Conservation (phyloP, 2,797 vertebrate genomes). For the Perodicticus potto region DNA sequence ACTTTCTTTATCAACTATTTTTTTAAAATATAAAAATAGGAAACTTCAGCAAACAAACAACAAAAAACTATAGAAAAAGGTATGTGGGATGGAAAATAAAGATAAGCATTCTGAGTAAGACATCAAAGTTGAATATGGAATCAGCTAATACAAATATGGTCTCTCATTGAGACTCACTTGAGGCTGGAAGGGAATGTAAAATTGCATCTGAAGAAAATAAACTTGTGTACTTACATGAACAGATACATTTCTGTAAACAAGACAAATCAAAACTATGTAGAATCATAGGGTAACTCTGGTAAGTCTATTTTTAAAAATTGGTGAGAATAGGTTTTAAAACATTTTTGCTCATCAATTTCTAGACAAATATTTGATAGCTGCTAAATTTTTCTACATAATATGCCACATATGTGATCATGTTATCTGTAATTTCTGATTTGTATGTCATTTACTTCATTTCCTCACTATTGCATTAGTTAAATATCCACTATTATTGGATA, state of each 20-base stretch:
- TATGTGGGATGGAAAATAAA: conserved; percentile 18
- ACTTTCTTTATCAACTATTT: not conserved
- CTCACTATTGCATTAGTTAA: not conserved
- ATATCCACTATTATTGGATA: not conserved
- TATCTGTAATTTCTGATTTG: not conserved
- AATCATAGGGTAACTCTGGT: not conserved
- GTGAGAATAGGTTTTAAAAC: not conserved
- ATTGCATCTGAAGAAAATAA: conserved; percentile 31
- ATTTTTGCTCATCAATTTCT: conserved; percentile 7
- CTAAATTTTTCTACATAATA: conserved; percentile 31
- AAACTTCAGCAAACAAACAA: not conserved
- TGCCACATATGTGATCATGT: not conserved
- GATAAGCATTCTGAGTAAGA: conserved; percentile 1
- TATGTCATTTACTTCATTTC: not conserved
- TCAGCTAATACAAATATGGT: not conserved
- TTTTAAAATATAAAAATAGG: not conserved
- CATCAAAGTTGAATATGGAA: not conserved
- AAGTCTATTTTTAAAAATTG: not conserved
- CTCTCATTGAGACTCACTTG: conserved; percentile 14
- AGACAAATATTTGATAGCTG: not conserved
- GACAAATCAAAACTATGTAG: not conserved
- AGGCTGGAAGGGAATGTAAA: not conserved
- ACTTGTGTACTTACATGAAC: not conserved
- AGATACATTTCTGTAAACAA: not conserved
- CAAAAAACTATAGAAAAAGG: conserved; percentile 18